phyloP scores from a whole-genome alignment of 2,797 vertebrate genomes.

The Lophius americanus region DNA sequence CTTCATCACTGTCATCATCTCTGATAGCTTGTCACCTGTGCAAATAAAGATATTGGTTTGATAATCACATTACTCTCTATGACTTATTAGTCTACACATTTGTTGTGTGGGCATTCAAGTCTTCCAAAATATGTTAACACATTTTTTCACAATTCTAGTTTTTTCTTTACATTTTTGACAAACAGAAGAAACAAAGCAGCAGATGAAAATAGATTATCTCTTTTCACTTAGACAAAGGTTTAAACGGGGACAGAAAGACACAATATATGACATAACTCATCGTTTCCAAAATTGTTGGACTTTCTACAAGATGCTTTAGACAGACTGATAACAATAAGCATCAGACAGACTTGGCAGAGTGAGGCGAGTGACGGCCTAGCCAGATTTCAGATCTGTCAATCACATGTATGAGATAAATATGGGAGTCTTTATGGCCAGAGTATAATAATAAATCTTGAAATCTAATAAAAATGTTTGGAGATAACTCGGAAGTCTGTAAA shows the following conservation, averaged over 20 bases:
- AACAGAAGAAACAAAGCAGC: constrained; percentile 51
- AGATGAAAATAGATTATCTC: constrained; percentile 34
- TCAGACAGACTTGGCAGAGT: constrained; percentile 33
- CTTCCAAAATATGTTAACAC: constrained; percentile 13
- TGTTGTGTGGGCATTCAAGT: constrained; percentile 26
- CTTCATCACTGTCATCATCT: neutral
- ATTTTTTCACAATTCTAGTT: constrained; percentile 9
- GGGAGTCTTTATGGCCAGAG: constrained; percentile 41
- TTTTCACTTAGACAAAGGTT: constrained; percentile 23
- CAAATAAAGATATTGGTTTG: constrained; percentile 18
- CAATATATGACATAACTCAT: constrained; percentile 13
- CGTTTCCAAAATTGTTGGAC: constrained; percentile 22
- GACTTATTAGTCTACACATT: constrained; percentile 14
- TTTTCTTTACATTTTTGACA: constrained; percentile 23
- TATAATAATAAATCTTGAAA: constrained; percentile 21
- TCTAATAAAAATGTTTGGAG: neutral
- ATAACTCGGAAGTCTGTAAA: constrained; percentile 37
- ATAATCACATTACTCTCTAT: neutral
- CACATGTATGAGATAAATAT: constrained; percentile 37
- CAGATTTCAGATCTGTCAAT: constrained; percentile 22
- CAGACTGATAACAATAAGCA: constrained; percentile 31
- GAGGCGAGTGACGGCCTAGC: constrained; percentile 32
- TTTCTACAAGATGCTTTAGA: constrained; percentile 31
- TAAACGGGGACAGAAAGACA: constrained; percentile 27
- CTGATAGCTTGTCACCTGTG: constrained; percentile 8